These are phyloP conservation scores for Pyxicephalus adspersus DNA, from an alignment of 2,113 vertebrate species.

Conservation along the genomic window DNA sequence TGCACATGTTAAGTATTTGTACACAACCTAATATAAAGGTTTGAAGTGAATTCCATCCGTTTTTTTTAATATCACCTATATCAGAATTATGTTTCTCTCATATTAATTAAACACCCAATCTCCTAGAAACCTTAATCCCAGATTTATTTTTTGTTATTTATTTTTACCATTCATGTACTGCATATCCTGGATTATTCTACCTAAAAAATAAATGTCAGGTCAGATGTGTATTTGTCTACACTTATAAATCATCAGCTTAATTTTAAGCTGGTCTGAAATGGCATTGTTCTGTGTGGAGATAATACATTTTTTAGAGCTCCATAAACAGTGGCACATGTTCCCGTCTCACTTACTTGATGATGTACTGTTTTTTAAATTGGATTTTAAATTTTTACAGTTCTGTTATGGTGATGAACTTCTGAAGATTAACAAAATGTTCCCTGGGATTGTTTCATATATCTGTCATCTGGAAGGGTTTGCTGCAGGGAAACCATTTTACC, in stretches of 20 bases:
- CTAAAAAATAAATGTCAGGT: conserved; percentile 34
- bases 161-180: background rate
- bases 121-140: too few species aligned
- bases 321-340: conserved; percentile 52
- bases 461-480: conserved; percentile 14
- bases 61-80: too few species aligned
- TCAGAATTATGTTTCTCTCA: too few species aligned
- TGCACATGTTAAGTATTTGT: too few species aligned
- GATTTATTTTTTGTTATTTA: conserved; percentile 24
- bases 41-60: too few species aligned
- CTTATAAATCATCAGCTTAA: conserved; percentile 15
- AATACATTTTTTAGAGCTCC: conserved; percentile 25
- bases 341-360: conserved; percentile 40
- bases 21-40: too few species aligned
- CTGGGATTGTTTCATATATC: background rate
- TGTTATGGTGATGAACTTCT: conserved; percentile 45
- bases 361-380: conserved; percentile 38
- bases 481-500: conserved; percentile 27
- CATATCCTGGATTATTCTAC: background rate
- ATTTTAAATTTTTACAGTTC: conserved; percentile 51
- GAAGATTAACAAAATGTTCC: conserved; percentile 37
- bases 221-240: conserved; percentile 4
- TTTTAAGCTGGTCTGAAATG: conserved; percentile 3
- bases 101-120: too few species aligned
- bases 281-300: conserved; percentile 30